Evolutionary conservation across 2,888 invertebrate genomes (phyloP).

Genomic region (Synergus umbraculus): DNA sequence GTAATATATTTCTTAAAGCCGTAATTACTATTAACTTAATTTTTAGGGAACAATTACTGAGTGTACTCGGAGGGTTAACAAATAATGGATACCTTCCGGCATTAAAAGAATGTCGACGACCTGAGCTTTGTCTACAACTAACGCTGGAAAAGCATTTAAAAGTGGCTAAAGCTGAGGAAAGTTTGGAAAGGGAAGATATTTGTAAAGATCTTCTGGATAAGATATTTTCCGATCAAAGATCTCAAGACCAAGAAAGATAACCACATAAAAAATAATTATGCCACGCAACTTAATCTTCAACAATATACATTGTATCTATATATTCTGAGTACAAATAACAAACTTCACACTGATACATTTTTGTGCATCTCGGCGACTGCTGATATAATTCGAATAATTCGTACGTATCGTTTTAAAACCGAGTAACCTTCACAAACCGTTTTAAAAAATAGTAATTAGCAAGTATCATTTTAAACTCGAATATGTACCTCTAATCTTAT

Average conservation of each 20-base stretch:
- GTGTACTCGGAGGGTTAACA: slow-evolving; percentile 68
- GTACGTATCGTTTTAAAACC: no score
- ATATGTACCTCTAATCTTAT: no score
- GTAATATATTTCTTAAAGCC: background rate
- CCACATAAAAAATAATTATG: slow-evolving; percentile 2
- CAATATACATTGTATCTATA: background rate
- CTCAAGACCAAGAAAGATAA: slow-evolving; percentile 68
- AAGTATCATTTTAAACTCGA: no score
- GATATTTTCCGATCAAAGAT: slow-evolving; percentile 67
- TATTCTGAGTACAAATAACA: background rate
- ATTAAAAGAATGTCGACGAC: slow-evolving; percentile 69
- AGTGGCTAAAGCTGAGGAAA: slow-evolving; percentile 67
- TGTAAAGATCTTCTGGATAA: slow-evolving; percentile 67
- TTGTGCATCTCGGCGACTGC: background rate
- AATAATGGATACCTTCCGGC: slow-evolving; percentile 69
- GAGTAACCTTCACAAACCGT: no score
- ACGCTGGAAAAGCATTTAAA: slow-evolving; percentile 67
- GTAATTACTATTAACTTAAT: slow-evolving; percentile 20
- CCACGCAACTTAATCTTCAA: background rate
- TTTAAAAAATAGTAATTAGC: no score
- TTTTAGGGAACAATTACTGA: slow-evolving; percentile 71
- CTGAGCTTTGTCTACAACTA: slow-evolving; percentile 68
- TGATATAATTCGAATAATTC: no score
- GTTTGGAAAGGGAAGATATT: slow-evolving; percentile 66
- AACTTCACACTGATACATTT: slow-evolving; percentile 19